Base-by-base conservation (phyloP, 2,797 vertebrate species). In the Rhinichthys osculus region DNA sequence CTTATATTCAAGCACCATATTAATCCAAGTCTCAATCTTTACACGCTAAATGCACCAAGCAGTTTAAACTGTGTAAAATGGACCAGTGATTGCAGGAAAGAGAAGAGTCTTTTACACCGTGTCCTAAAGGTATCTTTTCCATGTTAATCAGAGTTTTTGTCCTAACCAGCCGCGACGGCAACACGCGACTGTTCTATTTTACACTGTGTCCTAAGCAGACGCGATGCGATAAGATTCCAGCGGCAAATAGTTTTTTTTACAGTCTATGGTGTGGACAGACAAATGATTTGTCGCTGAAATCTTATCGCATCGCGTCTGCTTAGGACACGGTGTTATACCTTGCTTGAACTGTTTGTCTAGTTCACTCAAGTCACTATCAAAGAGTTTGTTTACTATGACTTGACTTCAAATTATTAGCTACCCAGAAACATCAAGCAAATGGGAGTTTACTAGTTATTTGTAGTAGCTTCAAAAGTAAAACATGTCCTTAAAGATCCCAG, bases 341-440 rank as follows among this genome's bases (percentile, higher is more conserved):
- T 23, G 30, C 73, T 5, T 6, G 5, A 52, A 54, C 30, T 23
- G 30, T 35, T 74, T 73, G 71, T 30, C 73, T 69, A 76, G 2
- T 54, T 57, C 19, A 54, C 23, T 47, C 17, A 69, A 70, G 13
- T 47, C 74, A 1, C 9, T 19, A 79, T 54, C 82, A 78, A 77
- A 86, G 47, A 23, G 40, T 50, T 73, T 81, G 59, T 76, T 47
- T 78, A 33, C 33, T 35, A 47, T 82, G 19, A 66, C 4, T 38
- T 62, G 27, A 50, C 9, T 50, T 47, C 67, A 54, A 33, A 59
- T 42, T 30, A 23, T 62, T 69, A 3, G 47, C 71, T 50, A 23
- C 17, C 57, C n/a, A 13, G 23, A 19, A 44, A 27, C n/a, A 9
- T 50, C 38, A 77, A 76, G 23, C 71, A 79, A 70, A 54, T 5